phyloP scores from a whole-genome alignment of 2,113 vertebrate genomes.

The Pleuronectes platessa region DNA sequence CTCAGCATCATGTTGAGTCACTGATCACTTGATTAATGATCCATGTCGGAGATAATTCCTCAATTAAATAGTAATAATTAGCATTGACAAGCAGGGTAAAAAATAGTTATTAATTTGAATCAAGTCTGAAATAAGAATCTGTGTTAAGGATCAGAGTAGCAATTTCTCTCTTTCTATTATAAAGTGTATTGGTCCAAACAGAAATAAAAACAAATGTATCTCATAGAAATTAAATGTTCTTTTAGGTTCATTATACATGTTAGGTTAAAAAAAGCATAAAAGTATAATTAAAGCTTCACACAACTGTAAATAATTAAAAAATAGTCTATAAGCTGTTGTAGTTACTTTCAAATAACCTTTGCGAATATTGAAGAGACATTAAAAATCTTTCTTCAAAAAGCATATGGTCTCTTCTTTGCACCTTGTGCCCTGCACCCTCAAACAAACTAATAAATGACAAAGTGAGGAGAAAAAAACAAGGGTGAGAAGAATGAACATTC shows the following conservation, averaged over 20 bases:
- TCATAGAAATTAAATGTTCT: neutral
- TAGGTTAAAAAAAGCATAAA: neutral
- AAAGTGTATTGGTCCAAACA: neutral
- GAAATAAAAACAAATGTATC: neutral
- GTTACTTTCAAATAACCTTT: constrained; percentile 69
- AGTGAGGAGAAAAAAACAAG: constrained; percentile 38
- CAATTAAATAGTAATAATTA: neutral
- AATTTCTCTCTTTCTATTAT: no score
- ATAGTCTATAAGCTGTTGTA: constrained; percentile 4
- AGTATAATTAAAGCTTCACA: neutral
- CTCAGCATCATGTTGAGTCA: neutral
- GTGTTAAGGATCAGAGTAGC: neutral
- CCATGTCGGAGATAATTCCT: neutral
- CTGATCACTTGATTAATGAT: neutral
- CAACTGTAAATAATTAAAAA: neutral
- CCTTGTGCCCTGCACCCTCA: constrained; percentile 55
- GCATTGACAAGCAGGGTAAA: constrained; percentile 33
- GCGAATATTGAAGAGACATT: constrained; percentile 35
- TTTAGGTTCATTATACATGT: neutral
- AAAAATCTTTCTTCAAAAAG: constrained; percentile 32
- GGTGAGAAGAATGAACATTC: constrained; percentile 62
- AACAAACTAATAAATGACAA: constrained; percentile 69
- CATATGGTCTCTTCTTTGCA: constrained; percentile 59
- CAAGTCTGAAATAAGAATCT: neutral
- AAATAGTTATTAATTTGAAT: constrained; percentile 20